These are phyloP conservation scores for Sinocyclocheilus maitianheensis DNA, from an alignment of 2,113 vertebrate species.

Conservation along the genomic window DNA sequence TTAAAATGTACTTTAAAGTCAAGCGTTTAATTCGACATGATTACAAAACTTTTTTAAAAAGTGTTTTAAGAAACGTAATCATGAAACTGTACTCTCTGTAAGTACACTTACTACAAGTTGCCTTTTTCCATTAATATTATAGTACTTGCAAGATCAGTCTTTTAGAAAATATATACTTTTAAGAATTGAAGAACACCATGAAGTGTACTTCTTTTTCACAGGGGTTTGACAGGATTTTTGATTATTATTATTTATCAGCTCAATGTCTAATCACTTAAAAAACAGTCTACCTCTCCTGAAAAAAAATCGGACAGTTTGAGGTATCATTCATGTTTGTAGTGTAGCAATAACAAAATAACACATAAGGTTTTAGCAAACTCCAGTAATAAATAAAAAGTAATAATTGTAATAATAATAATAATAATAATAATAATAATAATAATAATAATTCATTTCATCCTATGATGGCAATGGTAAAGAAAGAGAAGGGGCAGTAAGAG, in stretches of 20 bases:
- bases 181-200: not conserved
- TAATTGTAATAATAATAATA: not conserved
- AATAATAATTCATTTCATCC: not conserved
- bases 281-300: not conserved
- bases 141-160: not conserved
- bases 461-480: not conserved
- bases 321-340: not conserved
- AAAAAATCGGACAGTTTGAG: not conserved
- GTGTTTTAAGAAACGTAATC: not conserved
- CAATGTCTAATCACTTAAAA: not conserved
- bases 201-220: not conserved
- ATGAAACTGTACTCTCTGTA: not conserved
- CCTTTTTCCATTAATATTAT: not conserved
- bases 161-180: not conserved
- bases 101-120: not conserved
- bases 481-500: not conserved
- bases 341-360: not conserved
- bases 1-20: too few species aligned
- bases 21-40: not conserved
- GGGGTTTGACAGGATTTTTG: not conserved
- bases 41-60: not conserved
- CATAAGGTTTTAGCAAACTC: not conserved
- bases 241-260: not conserved
- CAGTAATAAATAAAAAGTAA: not conserved
- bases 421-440: not conserved